Percentiles rank a stretch among this genome's conserved stretches.
These are phyloP conservation scores for Odontesthes bonariensis DNA, from an alignment of 2,113 vertebrate species.

Conservation along the genomic window DNA sequence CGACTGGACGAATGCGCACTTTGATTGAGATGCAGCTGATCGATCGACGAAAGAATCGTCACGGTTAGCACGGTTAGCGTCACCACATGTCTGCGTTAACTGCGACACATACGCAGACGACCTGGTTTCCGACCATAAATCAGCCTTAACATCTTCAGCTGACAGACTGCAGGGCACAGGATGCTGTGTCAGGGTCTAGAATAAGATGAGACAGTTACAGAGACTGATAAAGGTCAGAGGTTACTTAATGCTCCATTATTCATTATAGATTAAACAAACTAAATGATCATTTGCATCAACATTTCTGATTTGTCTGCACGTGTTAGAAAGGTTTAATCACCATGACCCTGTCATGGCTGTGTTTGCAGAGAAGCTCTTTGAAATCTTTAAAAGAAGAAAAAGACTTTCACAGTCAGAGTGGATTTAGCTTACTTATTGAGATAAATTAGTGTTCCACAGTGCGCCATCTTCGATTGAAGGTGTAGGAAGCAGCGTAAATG, in stretches of 20 bases:
- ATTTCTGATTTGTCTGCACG: conserved; percentile 16
- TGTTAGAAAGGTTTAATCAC: conserved; percentile 3
- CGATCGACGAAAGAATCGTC: no score
- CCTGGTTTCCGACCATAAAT: no score
- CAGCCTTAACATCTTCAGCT: no score
- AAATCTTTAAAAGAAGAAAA: conserved; percentile 28
- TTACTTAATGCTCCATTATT: conserved; percentile 27
- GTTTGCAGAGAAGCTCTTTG: conserved; percentile 3
- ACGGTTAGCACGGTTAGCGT: no score
- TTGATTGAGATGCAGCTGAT: no score
- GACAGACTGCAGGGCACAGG: no score
- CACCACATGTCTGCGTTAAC: no score
- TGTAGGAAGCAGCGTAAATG: conserved; percentile 13
- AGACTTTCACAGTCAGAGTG: conserved; percentile 25
- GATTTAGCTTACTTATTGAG: conserved; percentile 14
- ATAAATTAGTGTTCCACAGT: conserved; percentile 12
- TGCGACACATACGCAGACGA: no score
- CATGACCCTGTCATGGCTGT: conserved; percentile 3
- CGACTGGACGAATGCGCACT: no score
- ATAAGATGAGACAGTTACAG: not conserved
- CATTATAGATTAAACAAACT: not conserved
- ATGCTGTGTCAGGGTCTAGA: not conserved
- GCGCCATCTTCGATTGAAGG: conserved; percentile 3
- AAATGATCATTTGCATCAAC: not conserved
- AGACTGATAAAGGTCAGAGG: conserved; percentile 10